Evolutionary conservation across 2,113 vertebrate species (phyloP), one percentile per base, ranked within the genome.

Genomic region (Pongo pygmaeus): DNA sequence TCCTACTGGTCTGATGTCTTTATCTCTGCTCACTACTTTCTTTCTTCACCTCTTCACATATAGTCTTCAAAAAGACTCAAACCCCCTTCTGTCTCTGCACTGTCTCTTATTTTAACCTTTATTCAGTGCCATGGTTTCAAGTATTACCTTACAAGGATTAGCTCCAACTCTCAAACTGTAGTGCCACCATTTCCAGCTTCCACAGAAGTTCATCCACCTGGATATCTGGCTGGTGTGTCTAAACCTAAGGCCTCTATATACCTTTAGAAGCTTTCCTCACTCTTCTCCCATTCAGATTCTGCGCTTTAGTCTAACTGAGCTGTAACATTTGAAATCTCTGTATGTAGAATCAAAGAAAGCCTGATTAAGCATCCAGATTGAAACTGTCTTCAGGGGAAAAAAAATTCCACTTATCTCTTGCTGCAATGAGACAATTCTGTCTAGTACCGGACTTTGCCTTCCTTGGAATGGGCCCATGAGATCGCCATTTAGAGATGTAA

Each of bases 391-490:
- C 11, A 16, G 57, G 20, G 12, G 9, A 22, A 27, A 38, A 32
- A 27, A 38, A 52, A 59, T 75, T 5, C 32, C n/a, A 61, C 22
- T 61, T 50, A 17, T 43, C 50, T 89, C 67, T 79, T 38, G 20
- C 48, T 81, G 22, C 8, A 70, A 43, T 83, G 46, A 96, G 72
- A n/a, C 55, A 67, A 93, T 78, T 86, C 55, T 72, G 16, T 22
- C 57, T 81, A 20, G 55, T 50, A 43, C 4, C 16, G 72, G 40
- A 80, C 84, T 91, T 93, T 94, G 84, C 88, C 97, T 96, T 97
- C 91, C 95, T 89, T 94, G 84, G 86, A 94, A 97, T 72, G 95
- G 89, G 70, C 96, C 97, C 97, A 94, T 89, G 96, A 93, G 96
- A 96, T 93, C 85, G 95, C 96, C 94, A 90, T 59, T 95, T 89